Evolutionary conservation across 37 sponge, comb jelly and placozoan species (phyloP).

Genomic region (Hexactinellida sp.): DNA sequence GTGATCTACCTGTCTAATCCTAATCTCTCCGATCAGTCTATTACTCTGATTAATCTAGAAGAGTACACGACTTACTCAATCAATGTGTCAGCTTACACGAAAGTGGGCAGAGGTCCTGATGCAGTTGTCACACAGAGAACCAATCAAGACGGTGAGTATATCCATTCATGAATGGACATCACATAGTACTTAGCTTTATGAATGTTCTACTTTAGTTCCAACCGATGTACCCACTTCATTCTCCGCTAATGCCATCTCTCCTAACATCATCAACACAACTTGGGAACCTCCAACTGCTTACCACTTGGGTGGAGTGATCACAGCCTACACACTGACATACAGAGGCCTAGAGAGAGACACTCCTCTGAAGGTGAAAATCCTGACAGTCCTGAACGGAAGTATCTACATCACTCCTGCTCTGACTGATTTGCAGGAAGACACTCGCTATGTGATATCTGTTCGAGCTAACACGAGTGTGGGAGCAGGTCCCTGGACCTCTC

Average conservation of each 20-base stretch:
- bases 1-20: too few species aligned
- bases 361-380: neutral
- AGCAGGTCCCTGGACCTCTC: neutral
- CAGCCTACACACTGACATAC: neutral
- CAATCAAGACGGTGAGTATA: too few species aligned
- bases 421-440: conserved; percentile 11
- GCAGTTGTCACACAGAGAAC: too few species aligned
- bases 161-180: too few species aligned
- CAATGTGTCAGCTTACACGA: too few species aligned
- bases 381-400: neutral
- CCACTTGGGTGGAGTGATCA: conserved; percentile 15
- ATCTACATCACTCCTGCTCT: conserved; percentile 17
- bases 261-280: conserved; percentile 14
- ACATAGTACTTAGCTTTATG: too few species aligned
- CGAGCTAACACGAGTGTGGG: conserved; percentile 13
- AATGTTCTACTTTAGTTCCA: too few species aligned
- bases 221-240: neutral
- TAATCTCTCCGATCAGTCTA: too few species aligned
- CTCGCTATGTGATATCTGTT: conserved; percentile 8
- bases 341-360: neutral
- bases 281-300: conserved; percentile 9
- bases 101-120: too few species aligned
- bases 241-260: conserved; percentile 15
- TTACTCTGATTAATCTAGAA: too few species aligned
- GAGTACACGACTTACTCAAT: too few species aligned